Evolutionary conservation across 2,888 invertebrate species (phyloP).

Genomic region (Balanococcus diminutus): DNA sequence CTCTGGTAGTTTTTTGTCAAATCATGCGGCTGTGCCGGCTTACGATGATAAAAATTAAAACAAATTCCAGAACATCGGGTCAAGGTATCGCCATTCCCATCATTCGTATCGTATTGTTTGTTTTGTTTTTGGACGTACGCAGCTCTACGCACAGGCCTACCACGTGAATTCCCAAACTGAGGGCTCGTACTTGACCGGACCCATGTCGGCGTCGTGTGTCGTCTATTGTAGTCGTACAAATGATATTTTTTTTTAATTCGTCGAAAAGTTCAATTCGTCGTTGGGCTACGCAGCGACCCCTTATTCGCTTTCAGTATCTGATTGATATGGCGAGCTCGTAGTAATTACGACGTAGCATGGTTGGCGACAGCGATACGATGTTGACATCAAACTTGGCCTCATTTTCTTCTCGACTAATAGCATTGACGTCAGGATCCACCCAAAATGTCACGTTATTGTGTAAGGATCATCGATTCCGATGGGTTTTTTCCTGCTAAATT

Average conservation of each 20-base stretch:
- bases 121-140: not conserved
- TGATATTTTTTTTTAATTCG: not conserved
- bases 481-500: not conserved
- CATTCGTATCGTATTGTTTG: not conserved
- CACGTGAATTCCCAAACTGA: not conserved
- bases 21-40: too few species aligned
- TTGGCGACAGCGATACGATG: not conserved
- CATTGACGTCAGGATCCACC: constrained; percentile 9
- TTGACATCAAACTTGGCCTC: constrained; percentile 31
- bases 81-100: not conserved
- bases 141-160: not conserved
- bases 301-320: not conserved
- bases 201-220: not conserved
- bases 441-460: not conserved
- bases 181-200: not conserved
- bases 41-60: not conserved
- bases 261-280: not conserved
- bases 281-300: not conserved
- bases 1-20: not conserved
- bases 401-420: not conserved
- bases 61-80: not conserved
- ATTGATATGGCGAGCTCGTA: constrained; percentile 11
- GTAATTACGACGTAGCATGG: not conserved
- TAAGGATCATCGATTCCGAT: not conserved
- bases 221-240: not conserved